A percentile compares a stretch with the other conserved stretches of the same genome.
phyloP scores from a whole-genome alignment of 2,888 invertebrate species.

The Aspidapion aeneum region DNA sequence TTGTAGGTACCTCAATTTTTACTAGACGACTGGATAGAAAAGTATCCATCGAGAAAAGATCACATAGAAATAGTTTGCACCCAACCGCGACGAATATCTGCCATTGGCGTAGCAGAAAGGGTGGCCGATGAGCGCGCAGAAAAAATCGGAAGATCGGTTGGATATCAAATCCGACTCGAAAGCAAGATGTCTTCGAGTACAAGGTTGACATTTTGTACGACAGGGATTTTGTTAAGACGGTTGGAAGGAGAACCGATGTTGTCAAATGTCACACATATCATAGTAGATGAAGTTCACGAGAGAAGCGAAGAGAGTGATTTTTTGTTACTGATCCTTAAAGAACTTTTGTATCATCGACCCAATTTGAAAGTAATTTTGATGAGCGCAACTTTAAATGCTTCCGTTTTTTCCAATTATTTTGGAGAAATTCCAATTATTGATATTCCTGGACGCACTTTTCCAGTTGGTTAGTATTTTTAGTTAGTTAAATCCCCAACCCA shows the following conservation, averaged over 20 bases:
- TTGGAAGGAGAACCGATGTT: constrained; percentile 76
- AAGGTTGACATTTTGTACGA: constrained; percentile 88
- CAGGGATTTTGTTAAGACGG: constrained; percentile 82
- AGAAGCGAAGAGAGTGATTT: constrained; percentile 89
- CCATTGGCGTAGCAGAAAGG: constrained; percentile 88
- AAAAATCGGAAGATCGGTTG: constrained; percentile 63
- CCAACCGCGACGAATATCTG: constrained; percentile 88
- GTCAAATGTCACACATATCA: constrained; percentile 74
- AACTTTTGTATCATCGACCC: constrained; percentile 65
- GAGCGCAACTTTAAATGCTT: constrained; percentile 90
- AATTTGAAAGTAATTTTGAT: constrained; percentile 84
- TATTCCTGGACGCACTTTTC: constrained; percentile 81
- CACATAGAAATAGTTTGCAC: constrained; percentile 88
- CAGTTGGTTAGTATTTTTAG: constrained; percentile 58
- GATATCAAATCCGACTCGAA: constrained; percentile 74
- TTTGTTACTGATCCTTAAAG: constrained; percentile 75
- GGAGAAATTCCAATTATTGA: constrained; percentile 71
- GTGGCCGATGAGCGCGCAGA: constrained; percentile 86
- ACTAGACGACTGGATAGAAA: constrained; percentile 78
- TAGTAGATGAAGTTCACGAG: constrained; percentile 93
- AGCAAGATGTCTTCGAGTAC: constrained; percentile 75
- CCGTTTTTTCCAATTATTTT: constrained; percentile 83
- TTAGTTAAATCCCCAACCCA: no score
- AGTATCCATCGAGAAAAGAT: constrained; percentile 51
- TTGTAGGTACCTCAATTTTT: constrained; percentile 64